Base-by-base conservation (phyloP, 2,888 invertebrate species). In the Limnephilus auricula region DNA sequence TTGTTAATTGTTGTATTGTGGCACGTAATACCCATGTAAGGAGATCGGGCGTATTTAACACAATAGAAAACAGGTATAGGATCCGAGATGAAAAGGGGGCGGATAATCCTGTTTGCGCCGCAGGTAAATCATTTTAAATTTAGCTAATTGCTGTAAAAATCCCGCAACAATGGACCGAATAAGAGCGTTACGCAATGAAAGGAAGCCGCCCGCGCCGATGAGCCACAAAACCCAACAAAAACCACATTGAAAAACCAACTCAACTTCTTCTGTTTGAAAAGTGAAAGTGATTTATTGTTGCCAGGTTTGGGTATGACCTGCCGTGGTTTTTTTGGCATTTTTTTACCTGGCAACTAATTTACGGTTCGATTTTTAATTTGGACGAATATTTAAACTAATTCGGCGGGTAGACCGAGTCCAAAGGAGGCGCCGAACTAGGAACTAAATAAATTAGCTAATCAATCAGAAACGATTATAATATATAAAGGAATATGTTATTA, bases 121-220 rank as follows among this genome's bases (percentile, higher is more conserved):
- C 92, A 92, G 93, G 93, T 93, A 93, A 92, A 92, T 89, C 83
- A 83, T 65, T 65, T 65, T 65, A 65, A 65, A 65, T 82, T 90
- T 85, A 88, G 89, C 93, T 93, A 93, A 93, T 93, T 93, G 93
- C 92, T 92, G 93, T 92, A 91, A 92, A 93, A 93, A 93, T 92
- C 92, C 13, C 32, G 89, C 78, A 89, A 93, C 93, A 93, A 93
- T 93, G 82, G 86, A 89, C 86, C 87, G 80, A 82, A 50, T 50
- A n/a, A 50, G 86, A 79, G 78, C 78, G 79, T 90, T 90, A 79
- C 78, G 90, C 79, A 90, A 90, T 80, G 86, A 90, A 90, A 90
- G 79, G 85, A 85, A 79, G 79, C 86, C 90, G 90, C 50, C 87
- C n/a, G 34, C n/a, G 84, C 32, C 86, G 65, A 65, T 78, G 65